Percentiles rank a stretch among this genome's conserved stretches.
Evolutionary conservation across 2,888 invertebrate species (phyloP).

Genomic region (Coelinius sp.): DNA sequence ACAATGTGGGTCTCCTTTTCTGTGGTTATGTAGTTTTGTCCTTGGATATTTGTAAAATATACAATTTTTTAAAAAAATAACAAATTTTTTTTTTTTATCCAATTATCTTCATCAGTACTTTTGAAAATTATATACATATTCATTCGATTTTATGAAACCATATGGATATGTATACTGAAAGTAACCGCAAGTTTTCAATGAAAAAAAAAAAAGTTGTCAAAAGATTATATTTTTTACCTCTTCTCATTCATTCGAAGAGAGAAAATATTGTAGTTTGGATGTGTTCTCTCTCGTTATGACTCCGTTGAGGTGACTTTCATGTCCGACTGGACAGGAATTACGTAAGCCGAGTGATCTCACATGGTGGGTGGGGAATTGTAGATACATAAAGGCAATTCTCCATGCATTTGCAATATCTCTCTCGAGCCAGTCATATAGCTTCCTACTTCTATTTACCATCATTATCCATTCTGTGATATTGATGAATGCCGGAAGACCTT

Average conservation of each 20-base stretch:
- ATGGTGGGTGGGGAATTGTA: slow-evolving; percentile 63
- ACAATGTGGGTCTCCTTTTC: slow-evolving; percentile 21
- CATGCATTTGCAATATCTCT: neutral
- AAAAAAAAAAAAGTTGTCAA: neutral
- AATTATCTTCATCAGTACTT: too few species aligned
- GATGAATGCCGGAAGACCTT: slow-evolving; percentile 1
- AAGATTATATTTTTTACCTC: neutral
- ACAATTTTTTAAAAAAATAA: neutral
- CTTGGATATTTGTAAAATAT: neutral
- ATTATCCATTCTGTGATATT: neutral
- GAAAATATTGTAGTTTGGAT: neutral
- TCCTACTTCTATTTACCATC: neutral
- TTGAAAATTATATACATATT: neutral
- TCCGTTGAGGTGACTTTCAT: neutral
- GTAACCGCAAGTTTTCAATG: neutral
- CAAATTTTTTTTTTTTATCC: neutral
- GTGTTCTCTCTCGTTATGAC: neutral
- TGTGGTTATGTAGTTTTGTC: slow-evolving; percentile 25
- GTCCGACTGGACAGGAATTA: slow-evolving; percentile 59
- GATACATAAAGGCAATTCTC: slow-evolving; percentile 35
- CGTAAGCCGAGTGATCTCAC: slow-evolving; percentile 68
- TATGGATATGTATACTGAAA: neutral
- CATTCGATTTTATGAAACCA: neutral
- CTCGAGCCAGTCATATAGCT: neutral
- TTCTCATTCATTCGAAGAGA: neutral